phyloP scores from a whole-genome alignment of 2,888 invertebrate genomes.

The Linyphia triangularis region DNA sequence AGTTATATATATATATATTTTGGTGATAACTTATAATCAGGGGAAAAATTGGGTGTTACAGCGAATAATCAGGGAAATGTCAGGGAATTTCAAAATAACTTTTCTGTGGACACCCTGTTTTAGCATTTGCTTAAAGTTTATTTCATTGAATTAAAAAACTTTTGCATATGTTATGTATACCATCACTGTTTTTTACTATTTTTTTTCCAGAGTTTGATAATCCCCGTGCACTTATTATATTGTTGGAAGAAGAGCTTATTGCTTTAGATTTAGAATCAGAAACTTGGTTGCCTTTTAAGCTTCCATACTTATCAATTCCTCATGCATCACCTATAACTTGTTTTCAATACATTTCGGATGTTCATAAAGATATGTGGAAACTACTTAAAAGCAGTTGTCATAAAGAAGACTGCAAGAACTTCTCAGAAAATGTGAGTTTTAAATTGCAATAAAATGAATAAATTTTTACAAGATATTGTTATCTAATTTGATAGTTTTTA shows the following conservation, averaged over 20 bases:
- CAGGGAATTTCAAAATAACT: too few species aligned
- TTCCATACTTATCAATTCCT: conserved; percentile 93
- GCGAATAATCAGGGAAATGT: too few species aligned
- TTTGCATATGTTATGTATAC: background rate
- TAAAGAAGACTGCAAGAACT: conserved; percentile 74
- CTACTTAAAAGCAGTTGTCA: conserved; percentile 79
- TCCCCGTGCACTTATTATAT: conserved; percentile 85
- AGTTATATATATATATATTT: too few species aligned
- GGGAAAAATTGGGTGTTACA: too few species aligned
- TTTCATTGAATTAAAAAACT: background rate
- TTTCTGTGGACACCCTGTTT: too few species aligned
- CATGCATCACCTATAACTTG: conserved; percentile 93
- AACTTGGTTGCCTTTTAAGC: conserved; percentile 90
- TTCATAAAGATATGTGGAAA: conserved; percentile 83
- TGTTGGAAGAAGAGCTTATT: conserved; percentile 97
- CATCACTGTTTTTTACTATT: too few species aligned
- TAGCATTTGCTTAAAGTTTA: background rate
- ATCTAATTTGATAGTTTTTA: too few species aligned
- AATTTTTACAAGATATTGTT: too few species aligned
- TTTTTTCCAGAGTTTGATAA: conserved; percentile 77
- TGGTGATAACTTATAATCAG: too few species aligned
- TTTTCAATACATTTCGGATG: conserved; percentile 85
- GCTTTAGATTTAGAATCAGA: conserved; percentile 91
- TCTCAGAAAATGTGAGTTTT: conserved; percentile 62
- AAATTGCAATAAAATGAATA: too few species aligned